Evolutionary conservation across 2,888 invertebrate species (phyloP), one percentile per base, ranked within the genome.

Genomic region (Cantharis lateralis): DNA sequence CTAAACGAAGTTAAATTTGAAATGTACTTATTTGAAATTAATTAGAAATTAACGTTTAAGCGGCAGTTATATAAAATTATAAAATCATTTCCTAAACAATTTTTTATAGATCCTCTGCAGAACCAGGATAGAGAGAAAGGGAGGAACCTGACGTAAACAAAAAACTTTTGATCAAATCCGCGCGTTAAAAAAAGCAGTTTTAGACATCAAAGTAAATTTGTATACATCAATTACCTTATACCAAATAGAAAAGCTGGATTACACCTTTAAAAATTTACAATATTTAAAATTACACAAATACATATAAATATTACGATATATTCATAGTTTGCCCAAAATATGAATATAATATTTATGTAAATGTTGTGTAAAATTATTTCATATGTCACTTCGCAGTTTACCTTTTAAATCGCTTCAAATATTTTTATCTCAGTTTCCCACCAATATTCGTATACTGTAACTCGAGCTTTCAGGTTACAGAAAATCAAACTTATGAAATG

Each of bases 181-280:
- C 76, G 77, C 76, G 78, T 79, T 79, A 70, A 73, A 79, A 79
- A 74, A 75, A 74, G 76, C 77, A 48, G 70, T 70, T 70, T 76
- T 78, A 79, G 76, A 80, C 77, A 80, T 81, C 80, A 81, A 81
- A 80, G 79, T 77, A 78, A 80, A 80, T 79, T 79, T 80, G 80
- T 81, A 79, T 80, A 81, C 80, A 81, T 80, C 81, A 81, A 81
- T 80, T 81, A 80, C 80, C 75, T 78, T 74, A 76, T 69, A 63
- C 74, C 77, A 79, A 78, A 81, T 80, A 81, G 72, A 66, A 32
- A 64, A 72, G 68, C 16, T 72, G 15, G 15, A 72, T 68, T 64
- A 61, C 68, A 72, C 48, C 32, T 72, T 72, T 66, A 28, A 72
- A 15, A 32, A 32, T 64, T 68, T 72, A 61, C 24, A 15, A 15